These are phyloP conservation scores for Girardia tigrina DNA, from an alignment of 2,888 invertebrate species.

Conservation along the genomic window DNA sequence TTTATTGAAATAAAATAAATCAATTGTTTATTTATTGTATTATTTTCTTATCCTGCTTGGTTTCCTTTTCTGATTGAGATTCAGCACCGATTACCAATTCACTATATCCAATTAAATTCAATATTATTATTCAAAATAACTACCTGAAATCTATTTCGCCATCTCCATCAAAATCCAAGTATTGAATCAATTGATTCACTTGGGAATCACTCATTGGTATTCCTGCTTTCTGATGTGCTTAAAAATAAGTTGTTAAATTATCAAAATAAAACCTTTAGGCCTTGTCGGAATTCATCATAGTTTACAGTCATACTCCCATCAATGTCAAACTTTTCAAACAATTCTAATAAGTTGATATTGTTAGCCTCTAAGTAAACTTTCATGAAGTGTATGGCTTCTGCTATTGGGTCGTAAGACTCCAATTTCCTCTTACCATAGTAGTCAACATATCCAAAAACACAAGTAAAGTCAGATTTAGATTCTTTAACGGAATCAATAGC, in stretches of 20 bases:
- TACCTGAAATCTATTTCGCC: conserved; percentile 48
- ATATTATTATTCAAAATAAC: neutral
- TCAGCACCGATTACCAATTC: neutral
- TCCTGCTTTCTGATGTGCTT: conserved; percentile 41
- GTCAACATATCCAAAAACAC: conserved; percentile 43
- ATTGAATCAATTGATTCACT: conserved; percentile 43
- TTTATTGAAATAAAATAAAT: too few species aligned
- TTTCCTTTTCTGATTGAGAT: neutral
- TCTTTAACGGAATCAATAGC: conserved; percentile 39
- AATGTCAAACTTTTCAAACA: conserved; percentile 45
- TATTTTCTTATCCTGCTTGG: neutral
- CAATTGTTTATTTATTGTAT: neutral
- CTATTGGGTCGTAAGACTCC: conserved; percentile 42
- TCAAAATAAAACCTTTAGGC: conserved; percentile 40
- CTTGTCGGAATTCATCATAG: conserved; percentile 44
- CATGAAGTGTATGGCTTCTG: conserved; percentile 44
- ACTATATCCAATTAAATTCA: neutral
- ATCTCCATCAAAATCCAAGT: conserved; percentile 45
- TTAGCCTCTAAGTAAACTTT: conserved; percentile 42
- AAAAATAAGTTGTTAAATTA: neutral
- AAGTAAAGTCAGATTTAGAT: conserved; percentile 40
- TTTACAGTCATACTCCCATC: conserved; percentile 46
- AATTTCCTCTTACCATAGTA: conserved; percentile 44
- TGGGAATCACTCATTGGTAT: conserved; percentile 43
- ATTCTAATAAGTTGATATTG: conserved; percentile 43